phyloP scores from a whole-genome alignment of 2,797 vertebrate species.

The Halcyon chelicuti region DNA sequence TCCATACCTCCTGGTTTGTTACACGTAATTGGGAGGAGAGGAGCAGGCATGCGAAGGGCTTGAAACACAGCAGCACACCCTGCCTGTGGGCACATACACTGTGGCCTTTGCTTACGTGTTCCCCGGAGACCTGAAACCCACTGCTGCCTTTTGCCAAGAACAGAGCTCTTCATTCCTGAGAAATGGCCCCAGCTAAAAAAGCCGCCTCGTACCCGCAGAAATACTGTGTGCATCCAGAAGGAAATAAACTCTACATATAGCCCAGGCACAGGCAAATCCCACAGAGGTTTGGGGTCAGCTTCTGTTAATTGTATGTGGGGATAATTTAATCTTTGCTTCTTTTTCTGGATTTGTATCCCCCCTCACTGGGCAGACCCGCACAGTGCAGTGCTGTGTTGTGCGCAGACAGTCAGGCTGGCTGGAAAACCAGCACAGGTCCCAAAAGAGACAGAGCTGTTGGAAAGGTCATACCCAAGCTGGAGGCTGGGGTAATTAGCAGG shows the following conservation, averaged over 20 bases:
- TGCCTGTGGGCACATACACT: not conserved
- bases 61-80: not conserved
- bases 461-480: not conserved
- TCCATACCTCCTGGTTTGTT: not conserved
- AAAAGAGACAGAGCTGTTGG: not conserved
- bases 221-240: not conserved
- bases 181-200: not conserved
- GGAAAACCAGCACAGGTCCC: not conserved
- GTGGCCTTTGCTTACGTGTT: accelerated
- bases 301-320: not conserved
- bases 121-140: not conserved
- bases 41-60: not conserved
- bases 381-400: not conserved
- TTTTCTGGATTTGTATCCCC: not conserved
- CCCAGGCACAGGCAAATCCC: not conserved
- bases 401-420: not conserved
- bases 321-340: not conserved
- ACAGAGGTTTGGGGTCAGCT: not conserved
- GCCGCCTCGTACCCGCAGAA: not conserved
- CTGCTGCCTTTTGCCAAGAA: not conserved
- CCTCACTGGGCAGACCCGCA: accelerated
- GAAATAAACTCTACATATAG: not conserved
- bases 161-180: conserved; percentile 6
- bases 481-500: not conserved
- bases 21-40: not conserved